Evolutionary conservation across 2,797 vertebrate species (phyloP), one percentile per base, ranked within the genome.

Genomic region (Galaxias olidus): DNA sequence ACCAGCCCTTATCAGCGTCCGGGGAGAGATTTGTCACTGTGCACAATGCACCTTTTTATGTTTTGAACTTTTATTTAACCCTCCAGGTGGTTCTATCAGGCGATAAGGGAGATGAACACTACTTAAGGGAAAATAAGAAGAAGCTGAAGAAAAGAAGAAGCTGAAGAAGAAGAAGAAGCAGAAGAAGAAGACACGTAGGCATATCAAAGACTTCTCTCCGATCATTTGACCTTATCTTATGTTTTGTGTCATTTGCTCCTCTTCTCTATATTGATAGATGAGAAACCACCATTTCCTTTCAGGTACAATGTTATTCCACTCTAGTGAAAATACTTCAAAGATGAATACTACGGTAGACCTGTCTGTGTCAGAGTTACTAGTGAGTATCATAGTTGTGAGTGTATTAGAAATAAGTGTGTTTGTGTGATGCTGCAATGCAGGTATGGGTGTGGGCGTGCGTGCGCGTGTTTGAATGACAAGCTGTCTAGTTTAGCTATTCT

Each of bases 21-120:
- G 59, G 62, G 53, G 65, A 74, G 60, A 70, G 63, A 68, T 74
- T 70, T 78, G 85, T 88, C 85, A 87, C 84, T 87, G 83, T 88
- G 84, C 87, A 90, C 87, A 84, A 84, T 88, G 89, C 87, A 90
- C 86, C 87, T 91, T 89, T 77, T 80, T 76, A 78, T 84, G 68
- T 80, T 74, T 88, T 84, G 63, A 18, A 61, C 63, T 81, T 84
- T 66, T 66, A 75, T 81, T 80, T 67, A 54, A 75, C 52, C 68
- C n/a, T 59, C 56, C 49, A 1, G 8, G 17, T 76, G 14, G 12
- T 45, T n/a, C 71, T n/a, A 69, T 49, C 64, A 81, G 76, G 57
- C 80, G 44, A 65, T 57, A 66, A 65, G 59, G 14, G n/a, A n/a
- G n/a, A n/a, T n/a, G n/a, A 60, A 67, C 47, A 70, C 50, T 49